phyloP scores from a whole-genome alignment of 2,888 invertebrate genomes.

The Rhingia campestris region DNA sequence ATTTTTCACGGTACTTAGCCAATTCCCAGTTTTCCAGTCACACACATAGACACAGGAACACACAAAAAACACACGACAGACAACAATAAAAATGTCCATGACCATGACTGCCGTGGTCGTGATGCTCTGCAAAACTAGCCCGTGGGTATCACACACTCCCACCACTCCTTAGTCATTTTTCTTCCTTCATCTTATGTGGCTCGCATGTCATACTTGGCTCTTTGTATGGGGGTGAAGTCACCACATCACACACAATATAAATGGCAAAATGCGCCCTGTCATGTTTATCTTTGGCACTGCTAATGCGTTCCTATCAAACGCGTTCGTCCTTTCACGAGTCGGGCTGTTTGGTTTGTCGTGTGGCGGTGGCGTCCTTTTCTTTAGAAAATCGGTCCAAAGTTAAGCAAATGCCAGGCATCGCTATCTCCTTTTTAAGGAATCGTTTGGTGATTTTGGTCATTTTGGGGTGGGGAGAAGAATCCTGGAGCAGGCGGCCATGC shows the following conservation, averaged over 20 bases:
- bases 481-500: conserved; percentile 41
- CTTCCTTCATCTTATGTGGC: conserved; percentile 24
- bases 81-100: conserved; percentile 69
- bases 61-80: conserved; percentile 49
- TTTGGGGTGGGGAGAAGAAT: conserved; percentile 52
- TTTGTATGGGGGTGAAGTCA: conserved; percentile 20
- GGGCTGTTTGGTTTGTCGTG: conserved; percentile 6
- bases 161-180: conserved; percentile 61
- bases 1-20: conserved; percentile 70
- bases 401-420: conserved; percentile 46
- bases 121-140: conserved; percentile 49
- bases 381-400: conserved; percentile 38
- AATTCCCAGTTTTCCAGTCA: conserved; percentile 49
- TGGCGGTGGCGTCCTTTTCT: conserved; percentile 4
- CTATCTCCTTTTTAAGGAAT: conserved; percentile 60
- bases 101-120: conserved; percentile 48
- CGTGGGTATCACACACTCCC: conserved; percentile 64
- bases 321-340: conserved; percentile 60
- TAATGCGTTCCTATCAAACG: conserved; percentile 72
- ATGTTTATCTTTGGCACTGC: conserved; percentile 73
- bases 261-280: conserved; percentile 72
- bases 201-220: conserved; percentile 9
- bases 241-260: conserved; percentile 66
- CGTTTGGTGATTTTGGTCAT: conserved; percentile 63
- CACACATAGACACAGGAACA: conserved; percentile 18